Conservation (phyloP, 2,888 invertebrate species). For the Galeopsomyia nigrocyanea region DNA sequence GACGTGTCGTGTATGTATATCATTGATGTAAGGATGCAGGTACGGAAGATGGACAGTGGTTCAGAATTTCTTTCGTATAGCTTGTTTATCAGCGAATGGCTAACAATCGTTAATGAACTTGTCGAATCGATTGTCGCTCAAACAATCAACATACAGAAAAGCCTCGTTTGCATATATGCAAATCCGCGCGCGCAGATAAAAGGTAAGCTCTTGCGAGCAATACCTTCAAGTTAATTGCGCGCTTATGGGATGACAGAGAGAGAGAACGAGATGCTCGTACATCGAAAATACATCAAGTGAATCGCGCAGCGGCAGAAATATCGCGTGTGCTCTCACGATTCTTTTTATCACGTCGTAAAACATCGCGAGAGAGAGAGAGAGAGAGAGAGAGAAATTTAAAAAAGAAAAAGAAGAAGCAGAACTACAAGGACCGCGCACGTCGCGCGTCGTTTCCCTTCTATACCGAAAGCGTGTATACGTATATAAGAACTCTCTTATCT, state of each 20-base stretch:
- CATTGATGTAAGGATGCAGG: too few species aligned
- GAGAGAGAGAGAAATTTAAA: slow-evolving; percentile 12
- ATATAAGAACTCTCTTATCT: slow-evolving; percentile 22
- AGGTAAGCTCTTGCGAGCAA: neutral
- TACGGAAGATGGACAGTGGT: too few species aligned
- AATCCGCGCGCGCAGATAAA: neutral
- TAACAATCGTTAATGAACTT: too few species aligned
- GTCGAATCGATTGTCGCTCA: too few species aligned
- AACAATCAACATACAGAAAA: too few species aligned
- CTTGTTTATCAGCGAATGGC: too few species aligned
- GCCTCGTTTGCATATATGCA: too few species aligned
- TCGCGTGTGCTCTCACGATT: neutral
- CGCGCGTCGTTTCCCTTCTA: slow-evolving; percentile 2
- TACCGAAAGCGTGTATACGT: neutral
- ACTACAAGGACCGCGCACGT: neutral
- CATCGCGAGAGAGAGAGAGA: neutral
- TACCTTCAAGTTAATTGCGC: slow-evolving; percentile 11
- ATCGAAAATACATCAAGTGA: slow-evolving; percentile 6
- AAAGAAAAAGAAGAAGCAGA: slow-evolving; percentile 2
- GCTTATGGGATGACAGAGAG: neutral
- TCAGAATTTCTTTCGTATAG: too few species aligned
- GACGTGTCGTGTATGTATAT: too few species aligned
- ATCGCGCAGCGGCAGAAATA: neutral
- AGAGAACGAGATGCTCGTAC: too few species aligned
- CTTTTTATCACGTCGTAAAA: slow-evolving; percentile 31